Base-by-base conservation (phyloP, 2,888 invertebrate species). In the Glaucopsyche alexis region DNA sequence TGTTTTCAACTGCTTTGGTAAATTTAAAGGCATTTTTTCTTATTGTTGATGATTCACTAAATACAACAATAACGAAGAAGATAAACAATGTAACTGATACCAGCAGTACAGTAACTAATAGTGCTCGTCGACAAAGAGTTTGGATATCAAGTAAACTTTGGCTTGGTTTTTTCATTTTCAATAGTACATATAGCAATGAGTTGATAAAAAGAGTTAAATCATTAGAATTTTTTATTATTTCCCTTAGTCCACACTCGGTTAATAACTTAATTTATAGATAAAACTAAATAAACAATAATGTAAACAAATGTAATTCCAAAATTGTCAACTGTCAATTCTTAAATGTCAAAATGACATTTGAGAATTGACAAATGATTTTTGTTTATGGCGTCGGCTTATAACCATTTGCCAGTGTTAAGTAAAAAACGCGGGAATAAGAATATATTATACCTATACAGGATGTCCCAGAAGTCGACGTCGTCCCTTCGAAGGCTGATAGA, bases 51-150 rank as follows among this genome's bases (percentile, higher is more conserved):
- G 14, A 60, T 60, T 60, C 60, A 60, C 60, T 60, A 29, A 9
- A 29, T 60, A 29, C 29, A 29, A 60, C 29, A 0, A 60, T 60
- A 38, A 60, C 60, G 16, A 60, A 60, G 29, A 60, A 60, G 29
- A 60, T 29, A 60, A 60, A 29, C 60, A 60, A 60, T 60, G 7
- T 38, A 60, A 60, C 29, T 29, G 29, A 60, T 60, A 60, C 14
- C 60, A 60, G 55, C 29, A 60, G 55, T 60, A 19, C 19, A 60
- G 19, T 60, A 60, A 60, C 19, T 60, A 60, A 60, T 19, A 60
- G 60, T 60, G 13, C 60, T 60, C 29, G 60, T 13, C 29, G 29
- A 60, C 60, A 60, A 60, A 60, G 60, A 11, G 60, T 60, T 38
- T 60, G 60, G 13, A 60, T 14, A 60, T 60, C 60, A 60, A 60